Evolutionary conservation across 2,797 vertebrate genomes (phyloP).

Genomic region (Kryptopterus vitreolus): DNA sequence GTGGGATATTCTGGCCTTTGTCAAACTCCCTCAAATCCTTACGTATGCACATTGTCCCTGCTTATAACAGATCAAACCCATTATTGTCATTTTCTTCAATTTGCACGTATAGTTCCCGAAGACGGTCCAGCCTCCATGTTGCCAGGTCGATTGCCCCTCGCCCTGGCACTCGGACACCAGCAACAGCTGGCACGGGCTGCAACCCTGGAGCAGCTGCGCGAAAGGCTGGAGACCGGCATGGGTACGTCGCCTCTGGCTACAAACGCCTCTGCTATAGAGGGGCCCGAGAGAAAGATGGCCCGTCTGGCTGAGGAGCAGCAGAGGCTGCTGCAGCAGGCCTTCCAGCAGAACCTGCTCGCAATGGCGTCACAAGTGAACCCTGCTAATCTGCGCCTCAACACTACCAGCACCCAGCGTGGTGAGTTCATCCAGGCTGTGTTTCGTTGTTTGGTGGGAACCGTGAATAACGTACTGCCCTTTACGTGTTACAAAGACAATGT

Average conservation of each 20-base stretch:
- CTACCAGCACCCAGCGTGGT: constrained; percentile 61
- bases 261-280: constrained; percentile 63
- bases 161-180: constrained; percentile 79
- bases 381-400: constrained; percentile 67
- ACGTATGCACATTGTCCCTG: no score
- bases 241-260: constrained; percentile 41
- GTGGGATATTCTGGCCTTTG: no score
- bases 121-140: constrained; percentile 75
- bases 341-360: constrained; percentile 90
- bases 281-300: constrained; percentile 83
- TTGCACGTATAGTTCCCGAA: constrained; percentile 67
- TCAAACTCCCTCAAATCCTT: no score
- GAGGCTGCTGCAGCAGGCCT: constrained; percentile 90
- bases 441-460: neutral
- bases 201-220: constrained; percentile 88
- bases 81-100: neutral
- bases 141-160: constrained; percentile 77
- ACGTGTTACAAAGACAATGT: neutral
- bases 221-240: constrained; percentile 81
- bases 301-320: constrained; percentile 88
- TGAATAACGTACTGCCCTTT: neutral
- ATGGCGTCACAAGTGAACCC: constrained; percentile 85
- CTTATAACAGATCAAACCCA: neutral
- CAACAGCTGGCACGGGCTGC: constrained; percentile 74
- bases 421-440: constrained; percentile 32